A percentile compares a stretch with the other conserved stretches of the same genome.
Conservation (phyloP, 64 coral and sea anemone genomes). For the Astreopora myriophthalma region DNA sequence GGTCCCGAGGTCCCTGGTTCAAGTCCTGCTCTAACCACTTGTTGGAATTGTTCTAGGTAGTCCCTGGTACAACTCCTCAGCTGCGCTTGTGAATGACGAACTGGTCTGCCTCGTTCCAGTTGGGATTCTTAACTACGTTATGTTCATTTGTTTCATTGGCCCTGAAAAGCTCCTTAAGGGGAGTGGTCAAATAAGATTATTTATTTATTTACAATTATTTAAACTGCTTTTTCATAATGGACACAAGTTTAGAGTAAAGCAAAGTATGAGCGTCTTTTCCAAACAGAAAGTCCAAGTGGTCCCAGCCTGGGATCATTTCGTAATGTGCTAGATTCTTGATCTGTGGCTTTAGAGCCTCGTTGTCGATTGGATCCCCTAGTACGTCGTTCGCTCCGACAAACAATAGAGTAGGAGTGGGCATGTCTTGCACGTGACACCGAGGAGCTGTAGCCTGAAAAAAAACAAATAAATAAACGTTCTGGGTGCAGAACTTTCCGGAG, state of each 20-base stretch:
- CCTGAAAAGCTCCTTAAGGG: too few species aligned
- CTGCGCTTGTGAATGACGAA: too few species aligned
- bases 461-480: neutral
- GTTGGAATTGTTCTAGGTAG: too few species aligned
- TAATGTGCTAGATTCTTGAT: conserved; percentile 75
- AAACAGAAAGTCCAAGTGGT: conserved; percentile 86
- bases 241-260: conserved; percentile 75
- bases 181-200: too few species aligned
- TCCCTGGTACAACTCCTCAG: too few species aligned
- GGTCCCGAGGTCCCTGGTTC: too few species aligned
- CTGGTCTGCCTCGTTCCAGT: too few species aligned
- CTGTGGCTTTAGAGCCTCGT: conserved; percentile 42
- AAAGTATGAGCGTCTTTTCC: conserved; percentile 74
- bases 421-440: conserved; percentile 68
- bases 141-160: too few species aligned
- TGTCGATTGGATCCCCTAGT: conserved; percentile 80
- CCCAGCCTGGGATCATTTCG: conserved; percentile 77
- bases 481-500: too few species aligned
- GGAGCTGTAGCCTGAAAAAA: conserved; percentile 52
- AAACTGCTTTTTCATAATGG: neutral
- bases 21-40: too few species aligned
- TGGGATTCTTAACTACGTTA: too few species aligned
- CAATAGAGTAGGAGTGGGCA: conserved; percentile 79
- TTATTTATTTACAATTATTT: too few species aligned
- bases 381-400: conserved; percentile 73